These are phyloP conservation scores for Sternarchorhynchus goeldii DNA, from an alignment of 2,797 vertebrate species.

Conservation along the genomic window DNA sequence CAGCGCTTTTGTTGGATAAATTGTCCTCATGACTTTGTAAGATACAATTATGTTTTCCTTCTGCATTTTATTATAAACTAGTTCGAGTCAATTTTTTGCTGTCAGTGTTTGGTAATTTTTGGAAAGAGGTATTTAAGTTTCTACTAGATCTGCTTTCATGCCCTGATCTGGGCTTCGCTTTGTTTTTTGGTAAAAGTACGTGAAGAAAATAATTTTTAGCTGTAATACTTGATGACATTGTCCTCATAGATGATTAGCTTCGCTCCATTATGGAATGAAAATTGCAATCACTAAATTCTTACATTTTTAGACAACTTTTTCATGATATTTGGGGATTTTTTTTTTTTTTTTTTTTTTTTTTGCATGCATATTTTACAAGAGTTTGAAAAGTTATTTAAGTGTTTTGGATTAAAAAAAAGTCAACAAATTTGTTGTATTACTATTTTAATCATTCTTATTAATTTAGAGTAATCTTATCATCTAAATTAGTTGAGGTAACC, in stretches of 20 bases:
- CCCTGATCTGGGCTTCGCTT: constrained; percentile 17
- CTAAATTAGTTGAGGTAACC: not conserved
- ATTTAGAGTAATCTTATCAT: constrained; percentile 7
- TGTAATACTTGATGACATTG: constrained; percentile 8
- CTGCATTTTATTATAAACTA: constrained; percentile 81
- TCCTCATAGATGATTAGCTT: constrained; percentile 19
- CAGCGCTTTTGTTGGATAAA: constrained; percentile 67
- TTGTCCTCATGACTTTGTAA: constrained; percentile 72
- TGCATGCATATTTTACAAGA: constrained; percentile 63
- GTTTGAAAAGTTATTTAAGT: constrained; percentile 55
- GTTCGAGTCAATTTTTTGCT: constrained; percentile 60
- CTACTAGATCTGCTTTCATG: not conserved
- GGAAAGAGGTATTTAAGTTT: constrained; percentile 46
- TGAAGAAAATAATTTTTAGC: constrained; percentile 30
- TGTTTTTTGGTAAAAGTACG: constrained; percentile 11
- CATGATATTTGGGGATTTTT: constrained; percentile 19
- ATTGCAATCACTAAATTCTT: constrained; percentile 21
- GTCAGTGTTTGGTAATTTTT: constrained; percentile 47
- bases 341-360: constrained; percentile 41
- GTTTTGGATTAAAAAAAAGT: constrained; percentile 58
- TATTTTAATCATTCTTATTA: constrained; percentile 23
- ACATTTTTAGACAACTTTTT: constrained; percentile 30
- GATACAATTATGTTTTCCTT: constrained; percentile 66
- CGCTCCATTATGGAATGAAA: constrained; percentile 8
- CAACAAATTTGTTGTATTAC: constrained; percentile 4